These are phyloP conservation scores for Drosophila peninsularis DNA, from an alignment of 2,888 invertebrate species.

Conservation along the genomic window DNA sequence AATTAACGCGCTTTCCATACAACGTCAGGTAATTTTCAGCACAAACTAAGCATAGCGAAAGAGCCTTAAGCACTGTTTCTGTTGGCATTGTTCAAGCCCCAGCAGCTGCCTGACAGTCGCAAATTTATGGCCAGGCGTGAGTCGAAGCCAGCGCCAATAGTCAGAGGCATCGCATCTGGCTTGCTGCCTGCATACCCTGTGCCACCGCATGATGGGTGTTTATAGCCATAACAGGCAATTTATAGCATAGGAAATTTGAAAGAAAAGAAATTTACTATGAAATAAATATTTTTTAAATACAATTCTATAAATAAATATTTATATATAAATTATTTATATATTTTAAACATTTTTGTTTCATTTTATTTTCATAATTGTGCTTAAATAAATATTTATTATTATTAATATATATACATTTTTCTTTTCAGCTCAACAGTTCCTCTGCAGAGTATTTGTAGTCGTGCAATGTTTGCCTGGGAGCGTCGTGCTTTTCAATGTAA, in stretches of 20 bases:
- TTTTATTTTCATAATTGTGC: too few relatives aligned
- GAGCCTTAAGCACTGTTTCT: constrained; percentile 18
- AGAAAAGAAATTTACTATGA: too few relatives aligned
- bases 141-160: constrained; percentile 56
- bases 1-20: constrained; percentile 50
- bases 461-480: background rate
- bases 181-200: constrained; percentile 19
- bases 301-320: background rate
- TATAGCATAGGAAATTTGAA: too few relatives aligned
- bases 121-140: constrained; percentile 72
- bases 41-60: constrained; percentile 20
- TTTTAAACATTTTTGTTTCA: too few relatives aligned
- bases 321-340: background rate
- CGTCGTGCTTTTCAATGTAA: constrained; percentile 56
- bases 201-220: background rate
- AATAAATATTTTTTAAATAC: too few relatives aligned
- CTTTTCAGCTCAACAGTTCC: too few relatives aligned
- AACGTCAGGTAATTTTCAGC: constrained; percentile 57
- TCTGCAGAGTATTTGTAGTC: constrained; percentile 9
- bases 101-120: constrained; percentile 57
- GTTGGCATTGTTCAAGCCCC: constrained; percentile 30
- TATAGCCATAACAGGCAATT: background rate
- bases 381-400: too few relatives aligned
- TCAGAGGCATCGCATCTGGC: constrained; percentile 34
- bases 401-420: too few relatives aligned